Percentiles rank a stretch among this genome's conserved stretches.
These are phyloP conservation scores for Sialia sialis DNA, from an alignment of 2,113 vertebrate species.

Conservation along the genomic window DNA sequence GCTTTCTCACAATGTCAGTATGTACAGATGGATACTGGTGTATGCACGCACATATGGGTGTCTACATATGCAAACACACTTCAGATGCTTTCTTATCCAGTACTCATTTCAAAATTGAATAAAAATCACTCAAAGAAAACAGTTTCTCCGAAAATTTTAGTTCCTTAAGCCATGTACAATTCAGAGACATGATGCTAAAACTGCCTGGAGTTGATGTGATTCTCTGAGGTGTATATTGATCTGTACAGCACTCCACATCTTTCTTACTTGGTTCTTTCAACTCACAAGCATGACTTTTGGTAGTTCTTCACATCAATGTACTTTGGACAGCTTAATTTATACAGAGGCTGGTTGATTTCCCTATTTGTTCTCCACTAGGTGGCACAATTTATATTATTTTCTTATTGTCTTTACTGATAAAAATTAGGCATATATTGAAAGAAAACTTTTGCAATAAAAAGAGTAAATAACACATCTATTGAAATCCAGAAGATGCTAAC, in stretches of 20 bases:
- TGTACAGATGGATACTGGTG: background rate
- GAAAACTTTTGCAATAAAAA: background rate
- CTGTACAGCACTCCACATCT: background rate
- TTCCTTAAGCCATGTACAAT: background rate
- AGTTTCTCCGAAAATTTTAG: background rate
- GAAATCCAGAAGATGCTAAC: background rate
- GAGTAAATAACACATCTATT: background rate
- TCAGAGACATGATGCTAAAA: background rate
- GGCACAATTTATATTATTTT: constrained; percentile 71
- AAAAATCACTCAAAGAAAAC: background rate
- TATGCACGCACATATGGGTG: fast-evolving
- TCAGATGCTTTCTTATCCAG: background rate
- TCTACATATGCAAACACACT: background rate
- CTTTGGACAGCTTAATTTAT: background rate
- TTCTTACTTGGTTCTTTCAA: background rate
- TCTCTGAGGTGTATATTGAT: background rate
- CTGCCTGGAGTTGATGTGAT: background rate
- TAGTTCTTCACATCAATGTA: background rate
- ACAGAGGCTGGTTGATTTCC: background rate
- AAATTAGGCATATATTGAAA: background rate
- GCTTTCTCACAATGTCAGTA: background rate
- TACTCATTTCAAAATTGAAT: background rate
- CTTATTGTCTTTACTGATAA: background rate
- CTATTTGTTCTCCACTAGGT: constrained; percentile 66
- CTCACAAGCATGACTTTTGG: background rate